These are phyloP conservation scores for Drosophila ficusphila DNA, from an alignment of 1,140 invertebrate species.

Conservation along the genomic window DNA sequence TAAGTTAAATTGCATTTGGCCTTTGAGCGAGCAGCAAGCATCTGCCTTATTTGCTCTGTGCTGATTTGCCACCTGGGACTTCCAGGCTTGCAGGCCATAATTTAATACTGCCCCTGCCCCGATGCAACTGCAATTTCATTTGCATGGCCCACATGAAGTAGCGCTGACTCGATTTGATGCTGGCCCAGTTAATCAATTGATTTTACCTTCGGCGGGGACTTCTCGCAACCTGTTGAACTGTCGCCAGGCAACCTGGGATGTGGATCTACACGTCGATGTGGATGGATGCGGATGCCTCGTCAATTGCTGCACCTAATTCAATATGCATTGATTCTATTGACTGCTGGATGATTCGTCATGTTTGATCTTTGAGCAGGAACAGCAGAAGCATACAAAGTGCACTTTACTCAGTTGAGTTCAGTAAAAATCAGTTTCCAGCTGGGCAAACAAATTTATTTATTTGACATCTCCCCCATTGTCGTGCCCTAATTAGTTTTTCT, in stretches of 20 bases:
- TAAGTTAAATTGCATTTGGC: constrained; percentile 34
- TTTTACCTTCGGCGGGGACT: constrained; percentile 24
- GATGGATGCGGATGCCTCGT: constrained; percentile 1
- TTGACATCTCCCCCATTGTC: background rate
- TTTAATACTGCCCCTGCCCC: constrained; percentile 35
- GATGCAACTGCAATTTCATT: constrained; percentile 38
- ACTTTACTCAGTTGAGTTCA: background rate
- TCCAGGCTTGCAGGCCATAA: constrained; percentile 33
- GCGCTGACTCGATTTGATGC: constrained; percentile 43
- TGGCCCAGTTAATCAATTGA: constrained; percentile 49
- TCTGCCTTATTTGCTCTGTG: constrained; percentile 16
- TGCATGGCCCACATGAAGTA: constrained; percentile 27
- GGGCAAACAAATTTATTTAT: background rate
- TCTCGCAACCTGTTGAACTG: constrained; percentile 12
- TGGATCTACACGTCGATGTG: too few species aligned
- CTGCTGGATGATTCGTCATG: constrained; percentile 11
- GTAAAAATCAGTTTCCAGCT: background rate
- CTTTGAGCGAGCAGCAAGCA: constrained; percentile 19
- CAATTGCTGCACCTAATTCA: constrained; percentile 13
- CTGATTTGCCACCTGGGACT: constrained; percentile 42
- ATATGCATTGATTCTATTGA: constrained; percentile 38
- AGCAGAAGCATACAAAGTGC: background rate
- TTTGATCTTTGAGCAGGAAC: constrained; percentile 2
- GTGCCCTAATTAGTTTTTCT: constrained; percentile 6
- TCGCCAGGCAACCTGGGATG: constrained; percentile 18